Percentiles rank a stretch among this genome's conserved stretches.
phyloP scores from a whole-genome alignment of 2,888 invertebrate genomes.

The Auanema freiburgensis region DNA sequence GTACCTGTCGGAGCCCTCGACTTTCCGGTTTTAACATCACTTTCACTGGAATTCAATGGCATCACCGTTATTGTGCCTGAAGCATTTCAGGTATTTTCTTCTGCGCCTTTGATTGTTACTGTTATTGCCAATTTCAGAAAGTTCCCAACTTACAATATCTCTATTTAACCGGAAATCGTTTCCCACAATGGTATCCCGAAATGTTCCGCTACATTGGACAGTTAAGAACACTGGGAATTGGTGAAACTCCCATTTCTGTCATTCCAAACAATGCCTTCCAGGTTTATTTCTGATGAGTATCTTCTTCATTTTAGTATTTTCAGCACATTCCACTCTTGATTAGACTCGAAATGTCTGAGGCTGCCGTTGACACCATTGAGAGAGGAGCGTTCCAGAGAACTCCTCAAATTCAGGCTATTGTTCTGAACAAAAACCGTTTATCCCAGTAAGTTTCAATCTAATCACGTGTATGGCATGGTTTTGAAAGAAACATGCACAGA shows the following conservation, averaged over 20 bases:
- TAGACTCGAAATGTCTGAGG: slow-evolving; percentile 64
- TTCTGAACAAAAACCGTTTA: slow-evolving; percentile 64
- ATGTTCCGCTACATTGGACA: slow-evolving; percentile 63
- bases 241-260: slow-evolving; percentile 63
- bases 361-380: slow-evolving; percentile 63
- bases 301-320: slow-evolving; percentile 19
- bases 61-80: slow-evolving; percentile 61
- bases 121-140: slow-evolving; percentile 26
- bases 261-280: slow-evolving; percentile 63
- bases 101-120: background rate
- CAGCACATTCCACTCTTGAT: slow-evolving; percentile 61
- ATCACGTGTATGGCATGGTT: background rate
- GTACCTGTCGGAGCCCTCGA: slow-evolving; percentile 63
- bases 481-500: slow-evolving; percentile 4
- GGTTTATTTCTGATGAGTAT: slow-evolving; percentile 22
- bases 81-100: slow-evolving; percentile 51
- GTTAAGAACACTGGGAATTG: slow-evolving; percentile 61
- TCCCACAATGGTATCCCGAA: slow-evolving; percentile 60
- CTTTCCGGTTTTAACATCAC: slow-evolving; percentile 60
- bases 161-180: slow-evolving; percentile 64
- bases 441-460: slow-evolving; percentile 46
- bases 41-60: slow-evolving; percentile 64
- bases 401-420: slow-evolving; percentile 62
- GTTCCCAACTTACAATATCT: slow-evolving; percentile 62
- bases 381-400: slow-evolving; percentile 63